Base-by-base conservation (phyloP, 2,888 invertebrate species). In the Idaea dimidiata region DNA sequence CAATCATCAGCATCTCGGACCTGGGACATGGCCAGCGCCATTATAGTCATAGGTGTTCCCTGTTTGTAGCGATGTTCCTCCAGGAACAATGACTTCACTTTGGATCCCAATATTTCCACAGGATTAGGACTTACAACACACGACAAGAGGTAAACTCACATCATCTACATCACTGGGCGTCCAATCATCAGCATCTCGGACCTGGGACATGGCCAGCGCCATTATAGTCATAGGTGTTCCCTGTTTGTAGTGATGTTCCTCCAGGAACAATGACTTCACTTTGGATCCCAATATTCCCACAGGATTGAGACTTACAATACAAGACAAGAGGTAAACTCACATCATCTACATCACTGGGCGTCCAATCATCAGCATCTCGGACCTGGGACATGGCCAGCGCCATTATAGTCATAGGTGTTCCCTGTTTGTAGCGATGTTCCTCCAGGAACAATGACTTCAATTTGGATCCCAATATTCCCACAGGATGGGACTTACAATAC, bases 351-450 rank as follows among this genome's bases (percentile, higher is more conserved):
- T 91, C 86, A 0, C 83, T 80, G 0, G 77, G 57, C 0, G 87
- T 91, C 91, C 91, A 91, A 0, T 76, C 74, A 0, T 81, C 65
- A 0, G 91, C 80, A 6, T 86, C 82, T 0, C 86, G 58, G 0
- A 92, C 73, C n/a, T 85, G 84, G 0, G 90, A 70, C 81, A 89
- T 79, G 0, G 91, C 91, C 1, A 92, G 82, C 3, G 91, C 91
- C 0, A 87, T 77, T 6, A 92, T 82, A 10, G 89, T 73, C 0
- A 81, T 78, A 1, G 91, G 88, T 2, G 1, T n/a, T n/a, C n/a
- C n/a, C n/a, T n/a, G n/a, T n/a, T n/a, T n/a, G n/a, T n/a, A n/a
- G n/a, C n/a, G n/a, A n/a, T n/a, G n/a, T n/a, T n/a, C n/a, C n/a
- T n/a, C n/a, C n/a, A n/a, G n/a, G n/a, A n/a, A n/a, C n/a, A n/a